These are phyloP conservation scores for Syndactyla subalaris DNA, from an alignment of 2,797 vertebrate genomes.

Conservation along the genomic window DNA sequence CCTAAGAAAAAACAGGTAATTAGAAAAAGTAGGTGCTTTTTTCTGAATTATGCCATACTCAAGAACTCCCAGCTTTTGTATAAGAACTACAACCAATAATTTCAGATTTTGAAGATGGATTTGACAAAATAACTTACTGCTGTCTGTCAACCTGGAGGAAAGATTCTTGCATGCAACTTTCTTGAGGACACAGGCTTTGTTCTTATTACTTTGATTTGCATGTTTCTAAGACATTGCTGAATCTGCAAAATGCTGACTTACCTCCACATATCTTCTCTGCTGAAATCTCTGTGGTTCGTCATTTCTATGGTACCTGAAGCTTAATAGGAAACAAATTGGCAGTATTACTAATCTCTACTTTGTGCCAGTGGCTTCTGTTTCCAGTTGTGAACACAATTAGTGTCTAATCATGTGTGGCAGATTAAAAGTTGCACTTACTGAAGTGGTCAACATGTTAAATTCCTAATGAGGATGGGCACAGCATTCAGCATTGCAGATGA, in stretches of 20 bases:
- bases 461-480: background rate
- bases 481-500: background rate
- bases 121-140: background rate
- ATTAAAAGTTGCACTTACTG: conserved; percentile 1
- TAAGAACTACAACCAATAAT: background rate
- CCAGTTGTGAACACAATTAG: background rate
- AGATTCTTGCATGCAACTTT: background rate
- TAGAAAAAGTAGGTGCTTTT: background rate
- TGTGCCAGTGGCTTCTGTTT: background rate
- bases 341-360: background rate
- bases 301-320: conserved; percentile 3
- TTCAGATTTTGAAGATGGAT: background rate
- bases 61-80: background rate
- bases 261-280: background rate
- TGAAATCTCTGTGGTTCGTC: background rate
- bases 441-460: conserved; percentile 6
- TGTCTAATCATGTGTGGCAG: background rate
- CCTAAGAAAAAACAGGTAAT: background rate
- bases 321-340: conserved; percentile 31
- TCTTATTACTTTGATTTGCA: background rate
- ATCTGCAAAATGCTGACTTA: background rate
- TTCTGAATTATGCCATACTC: background rate
- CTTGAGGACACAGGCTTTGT: background rate
- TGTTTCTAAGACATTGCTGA: background rate
- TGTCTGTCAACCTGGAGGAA: background rate